Conservation (phyloP, 2,113 vertebrate species). For the Thermophis baileyi region DNA sequence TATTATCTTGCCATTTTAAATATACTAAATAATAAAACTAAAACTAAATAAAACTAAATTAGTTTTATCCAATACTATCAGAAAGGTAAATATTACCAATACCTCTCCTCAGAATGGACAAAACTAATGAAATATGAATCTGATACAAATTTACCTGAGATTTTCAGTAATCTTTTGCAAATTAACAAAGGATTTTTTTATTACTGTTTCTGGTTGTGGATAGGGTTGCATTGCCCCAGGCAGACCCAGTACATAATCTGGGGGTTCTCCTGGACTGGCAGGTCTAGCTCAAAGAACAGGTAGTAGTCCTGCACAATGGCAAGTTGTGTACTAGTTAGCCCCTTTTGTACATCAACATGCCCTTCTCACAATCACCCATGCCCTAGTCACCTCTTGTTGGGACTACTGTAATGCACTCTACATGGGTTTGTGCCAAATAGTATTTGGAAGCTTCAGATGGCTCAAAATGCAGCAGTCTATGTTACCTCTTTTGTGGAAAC, state of each 20-base stretch:
- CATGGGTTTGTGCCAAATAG: neutral
- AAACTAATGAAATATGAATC: neutral
- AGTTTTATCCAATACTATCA: neutral
- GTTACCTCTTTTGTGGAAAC: neutral
- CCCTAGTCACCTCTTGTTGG: neutral
- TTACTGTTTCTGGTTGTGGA: neutral
- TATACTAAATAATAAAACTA: neutral
- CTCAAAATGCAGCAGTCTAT: neutral
- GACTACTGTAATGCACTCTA: neutral
- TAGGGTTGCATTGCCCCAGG: neutral
- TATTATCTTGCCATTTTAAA: neutral
- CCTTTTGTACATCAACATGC: neutral
- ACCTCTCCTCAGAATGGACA: neutral
- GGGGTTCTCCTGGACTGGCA: neutral
- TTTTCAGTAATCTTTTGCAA: neutral
- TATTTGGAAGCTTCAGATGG: neutral
- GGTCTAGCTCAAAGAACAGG: neutral
- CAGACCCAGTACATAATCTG: neutral
- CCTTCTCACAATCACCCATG: neutral
- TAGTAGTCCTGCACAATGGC: no score
- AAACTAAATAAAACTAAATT: neutral
- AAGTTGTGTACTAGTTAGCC: neutral
- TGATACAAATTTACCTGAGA: neutral
- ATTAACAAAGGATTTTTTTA: neutral
- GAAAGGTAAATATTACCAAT: slow-evolving; percentile 21